phyloP scores from a whole-genome alignment of 2,888 invertebrate genomes.

The Iselma pallidipennis region DNA sequence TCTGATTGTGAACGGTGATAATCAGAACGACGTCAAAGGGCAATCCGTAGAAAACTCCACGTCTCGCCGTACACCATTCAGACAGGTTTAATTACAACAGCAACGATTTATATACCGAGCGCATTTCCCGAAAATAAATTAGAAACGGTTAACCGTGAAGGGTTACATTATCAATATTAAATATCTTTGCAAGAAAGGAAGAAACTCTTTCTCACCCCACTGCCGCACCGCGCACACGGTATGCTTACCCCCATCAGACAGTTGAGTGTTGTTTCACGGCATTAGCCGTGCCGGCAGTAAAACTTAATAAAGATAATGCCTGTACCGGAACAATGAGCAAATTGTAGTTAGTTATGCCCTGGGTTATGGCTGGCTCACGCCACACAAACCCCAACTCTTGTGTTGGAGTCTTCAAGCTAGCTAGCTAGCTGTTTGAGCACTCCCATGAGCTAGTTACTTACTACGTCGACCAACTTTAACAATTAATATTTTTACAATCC shows the following conservation, averaged over 20 bases:
- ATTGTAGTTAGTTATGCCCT: conserved; percentile 51
- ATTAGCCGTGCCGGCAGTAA: conserved; percentile 44
- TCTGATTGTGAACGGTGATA: not conserved
- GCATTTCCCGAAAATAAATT: conserved; percentile 47
- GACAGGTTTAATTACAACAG: conserved; percentile 45
- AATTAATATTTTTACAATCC: conserved; percentile 55
- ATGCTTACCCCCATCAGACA: conserved; percentile 34
- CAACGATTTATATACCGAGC: conserved; percentile 42
- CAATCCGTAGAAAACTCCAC: conserved; percentile 8
- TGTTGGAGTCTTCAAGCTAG: conserved; percentile 21
- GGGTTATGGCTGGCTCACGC: conserved; percentile 18
- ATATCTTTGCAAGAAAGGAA: conserved; percentile 38
- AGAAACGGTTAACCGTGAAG: conserved; percentile 43
- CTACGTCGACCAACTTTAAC: conserved; percentile 51
- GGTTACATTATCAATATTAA: conserved; percentile 52
- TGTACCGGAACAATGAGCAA: conserved; percentile 53
- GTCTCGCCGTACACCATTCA: conserved; percentile 12
- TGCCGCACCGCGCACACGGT: too few species aligned
- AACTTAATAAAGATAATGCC: conserved; percentile 55
- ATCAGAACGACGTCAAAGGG: not conserved
- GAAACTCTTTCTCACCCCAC: conserved; percentile 36
- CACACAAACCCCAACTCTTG: conserved; percentile 6
- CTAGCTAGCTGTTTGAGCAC: conserved; percentile 37
- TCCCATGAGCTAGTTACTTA: conserved; percentile 38
- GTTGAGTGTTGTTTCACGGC: conserved; percentile 46